A percentile compares a stretch with the other conserved stretches of the same genome.
Evolutionary conservation across 2,113 vertebrate species (phyloP).

Genomic region (Haplochromis vanheusdeni): DNA sequence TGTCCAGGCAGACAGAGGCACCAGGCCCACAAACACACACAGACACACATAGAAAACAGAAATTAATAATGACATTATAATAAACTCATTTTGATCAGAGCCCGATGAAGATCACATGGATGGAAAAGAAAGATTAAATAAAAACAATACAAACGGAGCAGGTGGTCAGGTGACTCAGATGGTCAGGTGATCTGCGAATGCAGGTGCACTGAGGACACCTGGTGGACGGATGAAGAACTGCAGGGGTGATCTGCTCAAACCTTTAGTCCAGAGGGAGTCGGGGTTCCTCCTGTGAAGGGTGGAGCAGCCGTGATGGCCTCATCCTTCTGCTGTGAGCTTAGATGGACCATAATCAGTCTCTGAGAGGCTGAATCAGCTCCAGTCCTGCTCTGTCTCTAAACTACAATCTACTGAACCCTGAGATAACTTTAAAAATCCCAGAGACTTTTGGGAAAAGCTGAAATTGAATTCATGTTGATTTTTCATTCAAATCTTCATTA

Average conservation of each 20-base stretch:
- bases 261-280: background rate
- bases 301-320: background rate
- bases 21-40: background rate
- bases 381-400: fast-evolving
- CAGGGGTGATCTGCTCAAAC: background rate
- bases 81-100: background rate
- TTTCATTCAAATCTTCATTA: fast-evolving
- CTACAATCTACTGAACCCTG: background rate
- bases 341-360: background rate
- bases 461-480: background rate
- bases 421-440: background rate
- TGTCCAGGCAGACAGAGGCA: background rate
- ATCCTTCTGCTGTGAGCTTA: background rate
- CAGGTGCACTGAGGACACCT: fast-evolving
- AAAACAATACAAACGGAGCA: background rate
- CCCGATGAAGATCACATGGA: background rate
- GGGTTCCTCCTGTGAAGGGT: background rate
- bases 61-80: background rate
- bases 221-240: background rate
- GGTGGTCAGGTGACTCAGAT: background rate
- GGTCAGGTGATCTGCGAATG: background rate
- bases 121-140: background rate
- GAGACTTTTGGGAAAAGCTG: background rate
- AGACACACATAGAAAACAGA: background rate
- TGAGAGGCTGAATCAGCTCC: background rate